Conservation (phyloP, 2,797 vertebrate genomes). For the Lemur catta region DNA sequence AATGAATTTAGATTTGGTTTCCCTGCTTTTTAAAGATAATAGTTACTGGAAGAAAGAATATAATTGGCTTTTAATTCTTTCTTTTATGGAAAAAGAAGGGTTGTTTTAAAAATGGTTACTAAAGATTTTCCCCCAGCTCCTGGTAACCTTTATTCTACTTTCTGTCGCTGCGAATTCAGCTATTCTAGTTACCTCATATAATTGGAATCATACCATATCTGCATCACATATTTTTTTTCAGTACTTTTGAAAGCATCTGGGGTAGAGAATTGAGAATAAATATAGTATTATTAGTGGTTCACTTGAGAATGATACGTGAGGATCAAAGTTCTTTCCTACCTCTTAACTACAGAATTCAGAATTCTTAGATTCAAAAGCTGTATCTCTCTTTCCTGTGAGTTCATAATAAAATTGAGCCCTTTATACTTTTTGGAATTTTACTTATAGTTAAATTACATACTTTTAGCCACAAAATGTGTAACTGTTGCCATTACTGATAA, state of each 20-base stretch:
- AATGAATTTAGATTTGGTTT: slow-evolving; percentile 23
- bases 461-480: not conserved
- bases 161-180: not conserved
- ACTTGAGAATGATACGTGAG: not conserved
- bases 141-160: not conserved
- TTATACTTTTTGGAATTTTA: not conserved
- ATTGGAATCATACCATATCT: not conserved
- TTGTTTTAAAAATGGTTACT: slow-evolving; percentile 73
- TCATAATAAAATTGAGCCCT: not conserved
- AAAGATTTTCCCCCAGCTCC: no score
- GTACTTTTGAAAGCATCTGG: not conserved
- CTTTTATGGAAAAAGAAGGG: slow-evolving; percentile 47
- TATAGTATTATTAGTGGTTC: not conserved
- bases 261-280: not conserved
- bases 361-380: not conserved
- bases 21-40: slow-evolving; percentile 38
- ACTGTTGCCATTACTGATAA: not conserved
- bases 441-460: not conserved
- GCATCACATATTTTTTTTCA: not conserved
- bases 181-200: not conserved
- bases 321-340: not conserved
- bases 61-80: slow-evolving; percentile 37
- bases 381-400: not conserved
- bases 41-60: slow-evolving; percentile 2
- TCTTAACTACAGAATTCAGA: not conserved